Evolutionary conservation across 2,797 vertebrate species (phyloP), one percentile per base, ranked within the genome.

Genomic region (Denticeps clupeoides): DNA sequence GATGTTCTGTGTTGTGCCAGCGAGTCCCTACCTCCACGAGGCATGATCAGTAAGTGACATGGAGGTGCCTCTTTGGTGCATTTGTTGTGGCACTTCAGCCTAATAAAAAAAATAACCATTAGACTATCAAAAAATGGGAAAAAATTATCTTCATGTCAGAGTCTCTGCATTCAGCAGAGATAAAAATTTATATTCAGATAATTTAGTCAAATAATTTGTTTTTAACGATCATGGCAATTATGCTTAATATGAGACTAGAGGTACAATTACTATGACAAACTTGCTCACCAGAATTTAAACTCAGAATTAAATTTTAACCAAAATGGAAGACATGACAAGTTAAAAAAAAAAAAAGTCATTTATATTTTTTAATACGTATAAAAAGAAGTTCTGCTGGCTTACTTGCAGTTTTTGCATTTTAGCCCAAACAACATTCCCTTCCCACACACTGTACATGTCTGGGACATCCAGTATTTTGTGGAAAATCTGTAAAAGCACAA

Each of bases 341-440:
- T n/a, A n/a, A n/a, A n/a, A n/a, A n/a, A n/a, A n/a, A n/a, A n/a
- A n/a, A n/a, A n/a, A n/a, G n/a, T n/a, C n/a, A n/a, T n/a, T n/a
- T n/a, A n/a, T n/a, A n/a, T 11, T 3, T 21, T 4, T 38, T 3
- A 11, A 4, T 9, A 8, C 1, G 4, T 8, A 9, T 3, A 15
- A 24, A 24, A 29, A 12, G 4, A 31, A 33, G 4, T 9, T n/a
- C 21, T 3, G 2, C 5, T 2, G 15, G 85, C 92, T 19, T 89
- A 99, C 95, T 99, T 99, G 95, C 95, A 99, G 78, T 96, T 98
- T 94, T 99, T 99, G 89, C 95, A 99, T 83, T 99, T 99, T 71
- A 99, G 85, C 81, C 95, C 93, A 52, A 99, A 99, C 76, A 99
- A 81, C 95, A 99, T 98, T 76, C 93, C 93, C 75, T 99, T 99